phyloP scores from a whole-genome alignment of 1,140 invertebrate genomes.

The Hylaeus anthracinus region DNA sequence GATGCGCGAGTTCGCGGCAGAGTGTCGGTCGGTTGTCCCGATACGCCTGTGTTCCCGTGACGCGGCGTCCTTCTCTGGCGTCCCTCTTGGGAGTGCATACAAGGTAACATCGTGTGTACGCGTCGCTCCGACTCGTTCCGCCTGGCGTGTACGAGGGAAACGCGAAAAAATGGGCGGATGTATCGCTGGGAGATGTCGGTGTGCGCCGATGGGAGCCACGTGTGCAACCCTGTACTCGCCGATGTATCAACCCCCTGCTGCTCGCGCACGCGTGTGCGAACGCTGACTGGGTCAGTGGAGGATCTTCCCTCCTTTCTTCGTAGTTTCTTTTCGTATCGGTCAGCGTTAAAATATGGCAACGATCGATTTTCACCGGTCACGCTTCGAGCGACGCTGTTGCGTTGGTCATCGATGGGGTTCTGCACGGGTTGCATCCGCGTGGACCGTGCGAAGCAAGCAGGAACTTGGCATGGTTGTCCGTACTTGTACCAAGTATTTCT shows the following conservation, averaged over 20 bases:
- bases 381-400: constrained; percentile 15
- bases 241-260: constrained; percentile 23
- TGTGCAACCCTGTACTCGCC: constrained; percentile 35
- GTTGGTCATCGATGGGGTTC: neutral
- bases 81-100: constrained; percentile 23
- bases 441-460: too few species aligned
- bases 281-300: constrained; percentile 64
- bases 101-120: constrained; percentile 27
- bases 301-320: constrained; percentile 59
- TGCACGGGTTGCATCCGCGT: neutral
- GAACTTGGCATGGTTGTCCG: neutral
- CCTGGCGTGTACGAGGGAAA: constrained; percentile 48
- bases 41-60: constrained; percentile 2
- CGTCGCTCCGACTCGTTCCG: constrained; percentile 22
- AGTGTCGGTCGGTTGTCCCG: neutral
- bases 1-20: neutral
- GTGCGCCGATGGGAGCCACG: constrained; percentile 26
- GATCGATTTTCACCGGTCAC: constrained; percentile 40
- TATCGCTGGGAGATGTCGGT: constrained; percentile 56
- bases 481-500: neutral
- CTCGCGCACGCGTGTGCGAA: constrained; percentile 55
- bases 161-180: constrained; percentile 64
- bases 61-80: constrained; percentile 43
- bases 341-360: constrained; percentile 29
- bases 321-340: constrained; percentile 62